Evolutionary conservation across 2,797 vertebrate genomes (phyloP).

Genomic region (Rhabdophis nuchalis): DNA sequence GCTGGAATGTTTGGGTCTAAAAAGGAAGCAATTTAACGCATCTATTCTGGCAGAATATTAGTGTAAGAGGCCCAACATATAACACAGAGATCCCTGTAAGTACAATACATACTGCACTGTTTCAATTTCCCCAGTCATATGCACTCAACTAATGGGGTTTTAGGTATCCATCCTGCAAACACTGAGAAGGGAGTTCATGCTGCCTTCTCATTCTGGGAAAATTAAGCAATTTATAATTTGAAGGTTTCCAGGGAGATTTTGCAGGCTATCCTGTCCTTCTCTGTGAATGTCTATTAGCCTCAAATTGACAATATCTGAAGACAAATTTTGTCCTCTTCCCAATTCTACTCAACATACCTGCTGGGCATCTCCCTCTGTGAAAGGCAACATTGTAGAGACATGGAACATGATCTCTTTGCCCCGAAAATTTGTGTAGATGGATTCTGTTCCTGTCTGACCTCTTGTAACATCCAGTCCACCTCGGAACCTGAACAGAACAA

Average conservation of each 20-base stretch:
- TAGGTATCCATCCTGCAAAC: background rate
- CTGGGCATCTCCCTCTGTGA: slow-evolving; percentile 87
- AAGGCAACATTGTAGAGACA: slow-evolving; percentile 89
- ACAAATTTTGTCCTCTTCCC: background rate
- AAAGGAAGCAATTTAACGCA: background rate
- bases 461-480: slow-evolving; percentile 87
- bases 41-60: background rate
- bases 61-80: background rate
- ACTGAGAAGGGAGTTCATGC: background rate
- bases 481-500: slow-evolving; percentile 76
- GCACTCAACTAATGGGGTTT: background rate
- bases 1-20: background rate
- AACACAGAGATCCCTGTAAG: background rate
- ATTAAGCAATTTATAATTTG: background rate
- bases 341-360: slow-evolving; percentile 71
- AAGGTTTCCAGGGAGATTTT: background rate
- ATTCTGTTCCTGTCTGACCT: slow-evolving; percentile 87
- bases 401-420: slow-evolving; percentile 91
- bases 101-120: background rate
- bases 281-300: background rate
- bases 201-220: background rate
- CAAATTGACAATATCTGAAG: background rate
- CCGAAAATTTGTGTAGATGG: slow-evolving; percentile 84
- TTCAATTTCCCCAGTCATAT: background rate
- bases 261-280: background rate